Percentiles rank a stretch among this genome's conserved stretches.
These are phyloP conservation scores for Bombus balteatus DNA, from an alignment of 1,140 invertebrate species.

Conservation along the genomic window DNA sequence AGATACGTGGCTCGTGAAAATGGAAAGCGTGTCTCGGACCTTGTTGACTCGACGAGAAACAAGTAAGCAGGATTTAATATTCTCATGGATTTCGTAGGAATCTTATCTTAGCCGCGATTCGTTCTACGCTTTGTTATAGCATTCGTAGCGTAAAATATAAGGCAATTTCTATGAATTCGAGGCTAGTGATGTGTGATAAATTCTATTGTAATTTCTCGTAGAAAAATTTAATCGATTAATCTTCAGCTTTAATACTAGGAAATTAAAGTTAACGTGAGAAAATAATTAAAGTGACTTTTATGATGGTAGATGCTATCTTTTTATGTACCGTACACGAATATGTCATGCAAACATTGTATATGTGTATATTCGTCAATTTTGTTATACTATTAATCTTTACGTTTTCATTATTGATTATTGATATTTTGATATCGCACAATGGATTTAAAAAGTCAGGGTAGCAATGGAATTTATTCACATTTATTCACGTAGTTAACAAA, in stretches of 20 bases:
- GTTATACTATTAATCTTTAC: too few species aligned
- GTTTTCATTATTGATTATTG: too few species aligned
- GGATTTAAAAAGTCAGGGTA: too few species aligned
- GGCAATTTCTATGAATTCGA: not conserved
- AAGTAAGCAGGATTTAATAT: conserved; percentile 17
- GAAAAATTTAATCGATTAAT: not conserved
- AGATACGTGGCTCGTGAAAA: not conserved
- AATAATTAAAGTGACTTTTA: not conserved
- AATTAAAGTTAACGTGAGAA: not conserved
- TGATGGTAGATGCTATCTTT: not conserved
- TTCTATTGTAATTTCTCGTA: not conserved
- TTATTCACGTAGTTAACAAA: too few species aligned
- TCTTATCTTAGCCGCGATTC: not conserved
- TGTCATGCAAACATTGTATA: too few species aligned
- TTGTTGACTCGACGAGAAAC: too few species aligned
- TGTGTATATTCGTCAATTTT: too few species aligned
- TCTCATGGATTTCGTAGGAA: not conserved
- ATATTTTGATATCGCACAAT: too few species aligned
- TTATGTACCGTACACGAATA: not conserved
- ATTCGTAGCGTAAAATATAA: not conserved
- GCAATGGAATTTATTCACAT: too few species aligned
- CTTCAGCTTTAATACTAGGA: not conserved
- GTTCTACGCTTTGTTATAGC: not conserved
- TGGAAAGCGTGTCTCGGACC: not conserved
- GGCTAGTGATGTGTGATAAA: not conserved